These are phyloP conservation scores for Pemphigus obesinymphae DNA, from an alignment of 1,140 invertebrate species.

Conservation along the genomic window DNA sequence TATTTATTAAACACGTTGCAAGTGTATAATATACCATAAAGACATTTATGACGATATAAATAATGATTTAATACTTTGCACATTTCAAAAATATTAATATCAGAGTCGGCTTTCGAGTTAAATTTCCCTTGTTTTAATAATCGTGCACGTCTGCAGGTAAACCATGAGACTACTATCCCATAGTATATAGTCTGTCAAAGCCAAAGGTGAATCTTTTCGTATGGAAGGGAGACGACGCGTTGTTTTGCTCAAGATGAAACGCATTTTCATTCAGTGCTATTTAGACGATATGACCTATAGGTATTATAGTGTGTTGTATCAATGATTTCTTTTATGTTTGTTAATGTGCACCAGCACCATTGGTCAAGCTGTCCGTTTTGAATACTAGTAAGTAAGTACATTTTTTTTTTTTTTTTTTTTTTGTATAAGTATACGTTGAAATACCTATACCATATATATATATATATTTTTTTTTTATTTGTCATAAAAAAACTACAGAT, in stretches of 20 bases:
- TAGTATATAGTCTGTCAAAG: too few relatives aligned
- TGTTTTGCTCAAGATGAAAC: constrained; percentile 24
- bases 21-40: too few relatives aligned
- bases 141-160: too few relatives aligned
- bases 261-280: constrained; percentile 37
- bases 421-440: too few relatives aligned
- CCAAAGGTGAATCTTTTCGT: constrained; percentile 34
- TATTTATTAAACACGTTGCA: too few relatives aligned
- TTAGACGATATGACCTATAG: neutral
- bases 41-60: too few relatives aligned
- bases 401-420: neutral
- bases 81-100: too few relatives aligned
- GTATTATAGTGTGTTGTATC: neutral
- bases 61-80: too few relatives aligned
- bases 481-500: too few relatives aligned
- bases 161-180: too few relatives aligned
- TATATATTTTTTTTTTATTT: too few relatives aligned
- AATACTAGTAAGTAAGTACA: neutral
- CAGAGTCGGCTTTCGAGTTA: neutral
- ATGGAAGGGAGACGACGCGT: constrained; percentile 6
- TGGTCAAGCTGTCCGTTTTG: constrained; percentile 23
- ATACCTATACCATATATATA: neutral
- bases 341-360: constrained; percentile 7
- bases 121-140: neutral
- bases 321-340: constrained; percentile 10